Evolutionary conservation across 2,113 vertebrate species (phyloP).

Genomic region (Podarcis raffonei): DNA sequence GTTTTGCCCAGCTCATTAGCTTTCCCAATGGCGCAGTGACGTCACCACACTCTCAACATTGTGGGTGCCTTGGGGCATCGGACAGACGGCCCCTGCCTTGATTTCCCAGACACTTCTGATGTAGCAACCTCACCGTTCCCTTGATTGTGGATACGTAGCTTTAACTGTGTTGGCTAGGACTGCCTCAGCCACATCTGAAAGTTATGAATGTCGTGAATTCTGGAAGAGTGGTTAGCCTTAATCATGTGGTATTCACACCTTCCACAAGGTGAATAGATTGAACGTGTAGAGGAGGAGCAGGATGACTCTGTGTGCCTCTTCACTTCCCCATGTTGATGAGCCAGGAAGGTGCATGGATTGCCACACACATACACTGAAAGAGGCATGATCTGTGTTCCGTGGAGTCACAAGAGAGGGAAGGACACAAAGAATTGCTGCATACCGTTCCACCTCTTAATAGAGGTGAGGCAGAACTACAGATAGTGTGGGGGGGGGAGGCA

Average conservation of each 20-base stretch:
- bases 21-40: too few species aligned
- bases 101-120: neutral
- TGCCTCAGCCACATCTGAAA: neutral
- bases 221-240: neutral
- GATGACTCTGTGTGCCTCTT: neutral
- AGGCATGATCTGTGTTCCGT: neutral
- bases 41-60: neutral
- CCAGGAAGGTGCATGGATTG: neutral
- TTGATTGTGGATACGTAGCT: neutral
- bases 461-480: neutral
- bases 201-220: neutral
- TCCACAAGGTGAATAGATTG: neutral
- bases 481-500: neutral
- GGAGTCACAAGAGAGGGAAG: neutral
- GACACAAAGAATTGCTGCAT: neutral
- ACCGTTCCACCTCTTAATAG: neutral
- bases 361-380: neutral
- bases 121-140: neutral
- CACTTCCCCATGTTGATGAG: neutral
- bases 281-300: neutral
- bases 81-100: neutral
- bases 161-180: neutral
- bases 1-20: neutral
- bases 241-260: neutral
- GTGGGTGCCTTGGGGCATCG: neutral